phyloP scores from a whole-genome alignment of 2,888 invertebrate species.

The Acleris sparsana region DNA sequence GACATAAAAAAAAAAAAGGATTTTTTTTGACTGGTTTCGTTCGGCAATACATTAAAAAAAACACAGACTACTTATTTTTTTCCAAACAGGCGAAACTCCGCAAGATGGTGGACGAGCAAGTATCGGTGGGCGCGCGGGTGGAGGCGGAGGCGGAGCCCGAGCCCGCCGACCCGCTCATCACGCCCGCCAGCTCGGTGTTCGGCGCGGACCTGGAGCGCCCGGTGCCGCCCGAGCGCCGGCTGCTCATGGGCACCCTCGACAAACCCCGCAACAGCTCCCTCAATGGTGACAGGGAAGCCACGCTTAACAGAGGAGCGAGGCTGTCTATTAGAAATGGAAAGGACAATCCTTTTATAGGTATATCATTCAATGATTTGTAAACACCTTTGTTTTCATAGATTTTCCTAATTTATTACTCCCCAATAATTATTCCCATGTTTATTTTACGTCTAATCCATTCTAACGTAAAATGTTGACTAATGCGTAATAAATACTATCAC shows the following conservation, averaged over 20 bases:
- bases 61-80: neutral
- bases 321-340: conserved; percentile 76
- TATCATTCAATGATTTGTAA: too few relatives aligned
- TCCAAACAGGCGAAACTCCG: conserved; percentile 88
- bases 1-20: too few relatives aligned
- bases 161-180: conserved; percentile 80
- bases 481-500: too few relatives aligned
- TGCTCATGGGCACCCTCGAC: conserved; percentile 74
- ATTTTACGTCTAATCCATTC: too few relatives aligned
- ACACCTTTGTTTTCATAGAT: too few relatives aligned
- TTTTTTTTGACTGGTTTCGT: too few relatives aligned
- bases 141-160: conserved; percentile 80
- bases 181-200: conserved; percentile 77
- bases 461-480: too few relatives aligned
- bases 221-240: conserved; percentile 71
- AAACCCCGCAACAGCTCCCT: conserved; percentile 74
- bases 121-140: conserved; percentile 86
- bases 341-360: conserved; percentile 76
- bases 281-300: conserved; percentile 74
- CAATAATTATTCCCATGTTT: too few relatives aligned
- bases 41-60: too few relatives aligned
- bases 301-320: conserved; percentile 69
- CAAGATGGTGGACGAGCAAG: conserved; percentile 95
- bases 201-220: conserved; percentile 67
- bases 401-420: too few relatives aligned